Evolutionary conservation across 2,888 invertebrate species (phyloP), one percentile per base, ranked within the genome.

Genomic region (Diadegma fenestrale): DNA sequence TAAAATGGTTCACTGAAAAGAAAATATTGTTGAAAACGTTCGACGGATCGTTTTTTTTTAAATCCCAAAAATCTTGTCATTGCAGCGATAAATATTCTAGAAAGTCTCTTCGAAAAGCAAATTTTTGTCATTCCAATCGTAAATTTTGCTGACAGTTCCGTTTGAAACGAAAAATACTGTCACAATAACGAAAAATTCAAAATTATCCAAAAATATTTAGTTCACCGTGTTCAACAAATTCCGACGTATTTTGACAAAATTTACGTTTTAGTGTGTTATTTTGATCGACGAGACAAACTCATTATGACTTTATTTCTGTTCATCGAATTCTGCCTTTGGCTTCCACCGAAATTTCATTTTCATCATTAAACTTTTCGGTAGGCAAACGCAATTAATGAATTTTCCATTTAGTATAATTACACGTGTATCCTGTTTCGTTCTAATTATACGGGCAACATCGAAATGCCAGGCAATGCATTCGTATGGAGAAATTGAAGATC

Each of bases 401-500:
- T 26, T 58, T 6, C 8, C 58, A 58, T 58, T 14, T 1, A 26
- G 26, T 58, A 26, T 26, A 26, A 26, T 58, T 58, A 26, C 26
- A 26, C 26, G 26, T 6, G 58, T 58, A 58, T 26, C 26, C 26
- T 14, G 26, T 58, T 14, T 26, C 58, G 58, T 58, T 58, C 14
- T 58, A 58, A 58, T 58, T 58, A 8, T 10, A 37, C 37, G 14
- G 14, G 26, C 58, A 12, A 26, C 10, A 58, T 58, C 26, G 58
- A 58, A 58, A 58, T 26, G 14, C 58, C 58, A 26, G 58, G 1
- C 26, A 26, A 58, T 26, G 2, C 58, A 26, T 72, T 41, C 48
- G 69, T 41, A 37, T 43, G 19, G 68, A 68, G 77, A 77, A 68
- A 77, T 68, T 77, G 54, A 68, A 68, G 68, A 77, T 68, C 63